phyloP scores from a whole-genome alignment of 2,888 invertebrate genomes.

The Bugulina stolonifera region DNA sequence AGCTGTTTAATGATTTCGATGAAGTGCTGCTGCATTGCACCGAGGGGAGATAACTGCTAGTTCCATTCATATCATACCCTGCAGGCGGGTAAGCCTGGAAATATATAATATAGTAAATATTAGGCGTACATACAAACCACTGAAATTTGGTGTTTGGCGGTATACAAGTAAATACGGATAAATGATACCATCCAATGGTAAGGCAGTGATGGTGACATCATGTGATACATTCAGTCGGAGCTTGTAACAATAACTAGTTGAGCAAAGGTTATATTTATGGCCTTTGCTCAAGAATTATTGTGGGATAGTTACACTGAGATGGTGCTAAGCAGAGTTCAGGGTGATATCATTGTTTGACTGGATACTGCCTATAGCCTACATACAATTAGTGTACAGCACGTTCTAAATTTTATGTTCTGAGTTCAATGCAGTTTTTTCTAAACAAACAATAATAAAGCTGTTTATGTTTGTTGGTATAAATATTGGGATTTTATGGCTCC shows the following conservation, averaged over 20 bases:
- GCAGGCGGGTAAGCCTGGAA: slow-evolving; percentile 13
- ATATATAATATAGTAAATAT: not conserved
- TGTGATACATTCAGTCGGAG: not conserved
- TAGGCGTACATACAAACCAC: too few relatives aligned
- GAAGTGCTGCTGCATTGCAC: not conserved
- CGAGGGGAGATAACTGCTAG: not conserved
- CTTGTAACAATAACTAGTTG: not conserved
- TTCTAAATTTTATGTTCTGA: too few relatives aligned
- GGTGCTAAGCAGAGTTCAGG: not conserved
- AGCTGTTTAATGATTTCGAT: not conserved
- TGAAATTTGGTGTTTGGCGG: too few relatives aligned
- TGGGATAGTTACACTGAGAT: not conserved
- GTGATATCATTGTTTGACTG: not conserved
- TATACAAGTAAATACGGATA: too few relatives aligned
- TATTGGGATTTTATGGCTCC: too few relatives aligned
- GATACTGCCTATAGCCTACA: too few relatives aligned
- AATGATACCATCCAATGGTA: not conserved
- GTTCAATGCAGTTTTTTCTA: too few relatives aligned
- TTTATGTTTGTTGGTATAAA: too few relatives aligned
- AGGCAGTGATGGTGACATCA: not conserved
- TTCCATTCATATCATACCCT: slow-evolving; percentile 1
- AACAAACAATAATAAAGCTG: too few relatives aligned
- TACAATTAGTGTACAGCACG: too few relatives aligned
- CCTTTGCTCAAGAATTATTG: not conserved
- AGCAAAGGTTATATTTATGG: not conserved